Evolutionary conservation across 1,140 invertebrate genomes (phyloP).

Genomic region (Diachasma alloeum): DNA sequence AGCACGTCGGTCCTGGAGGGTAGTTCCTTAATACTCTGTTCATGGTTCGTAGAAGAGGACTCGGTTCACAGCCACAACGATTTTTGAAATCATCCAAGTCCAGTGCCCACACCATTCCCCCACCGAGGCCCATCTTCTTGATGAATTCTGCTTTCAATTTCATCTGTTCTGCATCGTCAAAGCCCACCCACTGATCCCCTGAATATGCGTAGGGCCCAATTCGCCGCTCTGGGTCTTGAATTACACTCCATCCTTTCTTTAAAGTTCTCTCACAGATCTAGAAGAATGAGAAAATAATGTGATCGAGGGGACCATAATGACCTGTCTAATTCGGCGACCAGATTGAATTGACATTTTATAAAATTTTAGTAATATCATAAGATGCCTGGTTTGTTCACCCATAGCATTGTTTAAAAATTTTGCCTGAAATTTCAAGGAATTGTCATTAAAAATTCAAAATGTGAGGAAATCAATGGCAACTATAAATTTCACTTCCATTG

Average conservation of each 20-base stretch:
- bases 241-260: constrained; percentile 65
- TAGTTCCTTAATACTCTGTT: constrained; percentile 77
- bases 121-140: constrained; percentile 78
- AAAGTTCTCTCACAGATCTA: constrained; percentile 65
- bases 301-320: too few relatives aligned
- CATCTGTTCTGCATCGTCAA: constrained; percentile 71
- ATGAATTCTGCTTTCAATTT: constrained; percentile 75
- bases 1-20: constrained; percentile 58
- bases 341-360: too few relatives aligned
- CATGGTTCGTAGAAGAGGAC: constrained; percentile 81
- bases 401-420: too few relatives aligned
- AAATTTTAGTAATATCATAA: too few relatives aligned
- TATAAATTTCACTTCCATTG: too few relatives aligned
- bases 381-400: too few relatives aligned
- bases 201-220: constrained; percentile 72
- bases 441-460: too few relatives aligned
- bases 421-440: too few relatives aligned
- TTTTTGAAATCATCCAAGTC: constrained; percentile 89
- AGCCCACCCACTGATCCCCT: constrained; percentile 75
- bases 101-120: constrained; percentile 89
- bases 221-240: constrained; percentile 64
- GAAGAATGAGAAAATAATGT: constrained; percentile 25
- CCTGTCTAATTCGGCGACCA: too few relatives aligned
- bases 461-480: neutral
- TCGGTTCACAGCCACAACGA: constrained; percentile 79